Base-by-base conservation (phyloP, 2,888 invertebrate species). In the Latrodectus elegans region DNA sequence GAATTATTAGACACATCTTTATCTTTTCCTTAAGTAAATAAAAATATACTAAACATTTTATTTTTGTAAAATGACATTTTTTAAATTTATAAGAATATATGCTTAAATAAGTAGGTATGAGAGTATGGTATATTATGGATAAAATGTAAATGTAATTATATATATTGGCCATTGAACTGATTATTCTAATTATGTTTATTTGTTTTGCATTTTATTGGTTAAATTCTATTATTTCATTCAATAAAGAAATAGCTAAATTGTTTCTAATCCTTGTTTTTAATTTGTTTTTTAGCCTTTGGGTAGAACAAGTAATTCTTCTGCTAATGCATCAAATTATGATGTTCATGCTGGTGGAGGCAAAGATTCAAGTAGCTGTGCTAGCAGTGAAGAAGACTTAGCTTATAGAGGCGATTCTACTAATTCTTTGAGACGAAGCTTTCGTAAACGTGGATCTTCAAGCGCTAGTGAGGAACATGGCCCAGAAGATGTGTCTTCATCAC, bases 391-490 rank as follows among this genome's bases (percentile, higher is more conserved):
- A 55, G 79, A 67, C 9, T 87, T 73, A n/a, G 65, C 65, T 11
- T 76, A 72, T n/a, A 64, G 60, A n/a, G 77, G 73, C 14, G 86
- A 87, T 60, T 87, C 86, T 12, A 38, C 38, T 38, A 77, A 87
- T 38, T 87, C 86, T 8, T 26, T 67, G 15, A 76, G 73, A 14
- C 72, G 81, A 22, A 77, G 67, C 51, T 78, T 78, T 49, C 49
- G 78, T 12, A 86, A 86, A 38, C 64, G 75, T 53, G 83, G 83
- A 10, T 86, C 81, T 65, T 81, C 81, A n/a, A 77, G 81, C 60
- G 70, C 64, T 22, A 84, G 84, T 77, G 84, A 84, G 38, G 84
- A 53, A 55, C 51, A 70, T 22, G 67, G 15, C 10, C 71, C 65
- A 26, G 81, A 87, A 26, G 86, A 77, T 68, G 72, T 38, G 3